Evolutionary conservation across 2,797 vertebrate genomes (phyloP), one percentile per base, ranked within the genome.

Genomic region (Apodemus agrarius): DNA sequence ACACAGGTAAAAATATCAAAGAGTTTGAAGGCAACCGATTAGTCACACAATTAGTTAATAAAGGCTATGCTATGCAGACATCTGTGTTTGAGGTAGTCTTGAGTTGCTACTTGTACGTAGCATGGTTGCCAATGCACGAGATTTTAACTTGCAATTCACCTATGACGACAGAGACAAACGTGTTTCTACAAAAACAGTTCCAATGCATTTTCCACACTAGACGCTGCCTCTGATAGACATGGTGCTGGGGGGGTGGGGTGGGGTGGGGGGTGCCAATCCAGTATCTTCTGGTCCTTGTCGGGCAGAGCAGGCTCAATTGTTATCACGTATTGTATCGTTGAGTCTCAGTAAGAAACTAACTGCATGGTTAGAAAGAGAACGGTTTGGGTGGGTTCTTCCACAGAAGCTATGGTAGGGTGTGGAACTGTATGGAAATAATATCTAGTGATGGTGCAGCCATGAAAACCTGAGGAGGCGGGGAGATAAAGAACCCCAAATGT

Each of bases 341-440:
- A 78, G 17, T 61, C 43, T n/a, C 57, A 37, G 43, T 0, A 63
- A 46, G 76, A 91, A 72, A 88, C 29, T 74, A 69, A 57, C 8
- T 8, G n/a, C 12, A 3, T 43, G 24, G 22, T 52, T 54, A 54
- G 37, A 65, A 61, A 29, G 1, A n/a, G 34, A 29, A 54, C 37
- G 78, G 34, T 4, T 14, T 26, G 49, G 37, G 52, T 34, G 3
- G 8, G 16, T 37, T 63, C 54, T 90, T 59, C 9, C 34, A 10
- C 17, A 37, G 80, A 65, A 69, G 67, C 34, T 52, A 19, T 17
- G 9, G 26, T 22, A 26, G 78, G 74, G 12, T 84, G 40, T 31
- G 22, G 22, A 26, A 43, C 22, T 22, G 5, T 8, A 7, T 4
- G 0, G 7, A 1, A 13, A 29, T n/a, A 6, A 37, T n/a, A 6